A percentile compares a stretch with the other conserved stretches of the same genome.
Evolutionary conservation across 2,888 invertebrate genomes (phyloP).

Genomic region (Phasia obesa): DNA sequence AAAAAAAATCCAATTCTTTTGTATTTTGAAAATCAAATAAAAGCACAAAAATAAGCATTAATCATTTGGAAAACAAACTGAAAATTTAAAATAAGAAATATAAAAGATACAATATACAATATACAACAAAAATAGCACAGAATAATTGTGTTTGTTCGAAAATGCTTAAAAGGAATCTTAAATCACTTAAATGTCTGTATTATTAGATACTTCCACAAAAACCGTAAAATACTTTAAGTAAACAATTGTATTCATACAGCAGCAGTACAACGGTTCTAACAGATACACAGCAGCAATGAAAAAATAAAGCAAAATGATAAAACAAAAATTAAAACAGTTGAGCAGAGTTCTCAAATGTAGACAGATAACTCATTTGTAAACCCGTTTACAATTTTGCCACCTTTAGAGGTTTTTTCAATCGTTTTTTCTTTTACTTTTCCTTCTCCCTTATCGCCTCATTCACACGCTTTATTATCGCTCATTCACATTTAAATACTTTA

Average conservation of each 20-base stretch:
- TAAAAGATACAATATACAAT: too few species aligned
- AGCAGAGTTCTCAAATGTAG: not conserved
- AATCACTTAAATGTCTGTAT: constrained; percentile 50
- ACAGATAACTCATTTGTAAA: not conserved
- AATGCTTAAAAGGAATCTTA: constrained; percentile 1
- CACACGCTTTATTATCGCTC: not conserved
- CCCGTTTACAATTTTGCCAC: constrained; percentile 12
- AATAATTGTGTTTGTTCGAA: not conserved
- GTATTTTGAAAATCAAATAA: too few species aligned
- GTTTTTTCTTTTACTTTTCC: not conserved
- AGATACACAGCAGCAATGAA: constrained; percentile 1
- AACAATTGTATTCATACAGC: constrained; percentile 4
- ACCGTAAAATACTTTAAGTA: constrained; percentile 26
- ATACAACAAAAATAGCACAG: too few species aligned
- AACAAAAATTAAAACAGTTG: constrained; percentile 17
- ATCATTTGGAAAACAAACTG: too few species aligned
- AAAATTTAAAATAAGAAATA: too few species aligned
- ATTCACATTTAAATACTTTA: not conserved
- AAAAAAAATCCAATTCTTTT: too few species aligned
- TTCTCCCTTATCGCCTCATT: not conserved
- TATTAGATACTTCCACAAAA: constrained; percentile 39
- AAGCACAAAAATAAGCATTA: too few species aligned
- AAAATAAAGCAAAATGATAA: constrained; percentile 5
- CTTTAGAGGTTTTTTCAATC: not conserved
- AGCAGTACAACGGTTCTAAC: not conserved